These are phyloP conservation scores for Xanthostigma xanthostigma DNA, from an alignment of 2,888 invertebrate species.

Conservation along the genomic window DNA sequence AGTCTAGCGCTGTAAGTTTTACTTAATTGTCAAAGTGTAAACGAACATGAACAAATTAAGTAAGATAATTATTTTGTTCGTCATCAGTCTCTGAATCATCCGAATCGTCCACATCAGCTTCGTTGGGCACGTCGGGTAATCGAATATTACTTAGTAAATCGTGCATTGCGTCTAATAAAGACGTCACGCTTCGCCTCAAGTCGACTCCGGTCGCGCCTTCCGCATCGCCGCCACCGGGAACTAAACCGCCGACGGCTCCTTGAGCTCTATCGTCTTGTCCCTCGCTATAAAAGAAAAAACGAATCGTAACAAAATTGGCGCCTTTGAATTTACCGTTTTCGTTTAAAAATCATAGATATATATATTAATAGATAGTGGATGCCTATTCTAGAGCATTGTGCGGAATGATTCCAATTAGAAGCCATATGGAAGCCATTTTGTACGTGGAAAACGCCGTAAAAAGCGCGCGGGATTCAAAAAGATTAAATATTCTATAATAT, in stretches of 20 bases:
- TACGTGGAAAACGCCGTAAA: too few species aligned
- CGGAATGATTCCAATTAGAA: too few species aligned
- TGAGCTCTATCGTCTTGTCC: constrained; percentile 17
- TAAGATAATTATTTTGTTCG: constrained; percentile 31
- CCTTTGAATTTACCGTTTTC: not conserved
- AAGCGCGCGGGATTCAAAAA: too few species aligned
- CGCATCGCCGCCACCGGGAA: constrained; percentile 17
- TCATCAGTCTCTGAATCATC: constrained; percentile 35
- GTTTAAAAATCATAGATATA: too few species aligned
- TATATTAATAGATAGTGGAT: too few species aligned
- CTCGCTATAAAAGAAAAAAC: constrained; percentile 10
- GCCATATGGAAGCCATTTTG: too few species aligned
- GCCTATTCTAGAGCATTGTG: too few species aligned
- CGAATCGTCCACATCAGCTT: constrained; percentile 33
- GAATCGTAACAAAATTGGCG: constrained; percentile 1
- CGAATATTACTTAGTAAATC: constrained; percentile 52
- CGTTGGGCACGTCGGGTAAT: constrained; percentile 38
- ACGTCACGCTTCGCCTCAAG: constrained; percentile 46
- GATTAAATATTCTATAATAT: too few species aligned
- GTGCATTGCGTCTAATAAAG: constrained; percentile 56
- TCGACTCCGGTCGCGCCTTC: constrained; percentile 27
- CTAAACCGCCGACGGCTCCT: not conserved
- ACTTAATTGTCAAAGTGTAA: too few species aligned
- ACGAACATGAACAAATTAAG: constrained; percentile 11
- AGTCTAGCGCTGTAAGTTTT: too few species aligned